phyloP scores from a whole-genome alignment of 2,888 invertebrate species.

The Drosophila subsilvestris region DNA sequence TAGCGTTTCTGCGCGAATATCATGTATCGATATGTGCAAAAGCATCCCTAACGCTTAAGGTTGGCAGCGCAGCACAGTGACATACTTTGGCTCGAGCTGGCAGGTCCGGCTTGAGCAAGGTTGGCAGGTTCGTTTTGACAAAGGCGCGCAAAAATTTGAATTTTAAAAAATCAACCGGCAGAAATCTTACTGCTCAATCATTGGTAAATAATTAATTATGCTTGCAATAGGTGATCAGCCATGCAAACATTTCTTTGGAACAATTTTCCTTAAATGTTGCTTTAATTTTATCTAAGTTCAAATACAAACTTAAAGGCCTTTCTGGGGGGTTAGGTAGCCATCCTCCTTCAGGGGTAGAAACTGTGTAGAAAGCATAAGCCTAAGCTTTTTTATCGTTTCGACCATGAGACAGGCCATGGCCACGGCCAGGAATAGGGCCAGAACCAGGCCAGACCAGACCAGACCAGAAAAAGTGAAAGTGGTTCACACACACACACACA shows the following conservation, averaged over 20 bases:
- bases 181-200: too few species aligned
- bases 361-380: conserved; percentile 77
- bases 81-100: background rate
- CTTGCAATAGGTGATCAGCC: too few species aligned
- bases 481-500: conserved; percentile 44
- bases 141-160: background rate
- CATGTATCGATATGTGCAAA: background rate
- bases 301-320: conserved; percentile 36
- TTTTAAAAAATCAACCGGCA: background rate
- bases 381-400: conserved; percentile 78
- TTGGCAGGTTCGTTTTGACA: background rate
- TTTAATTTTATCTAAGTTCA: background rate
- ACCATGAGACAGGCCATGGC: conserved; percentile 62
- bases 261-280: too few species aligned
- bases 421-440: background rate
- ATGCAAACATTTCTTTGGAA: too few species aligned
- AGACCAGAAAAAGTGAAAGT: conserved; percentile 59
- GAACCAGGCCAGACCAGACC: background rate
- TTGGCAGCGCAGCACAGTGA: too few species aligned
- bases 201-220: too few species aligned
- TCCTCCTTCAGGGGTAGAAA: too few species aligned
- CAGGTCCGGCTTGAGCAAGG: background rate
- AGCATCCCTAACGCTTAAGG: background rate
- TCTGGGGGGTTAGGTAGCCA: background rate
- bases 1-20: too few species aligned